Evolutionary conservation across 2,888 invertebrate species (phyloP), one percentile per base, ranked within the genome.

Genomic region (Cantharis rustica): DNA sequence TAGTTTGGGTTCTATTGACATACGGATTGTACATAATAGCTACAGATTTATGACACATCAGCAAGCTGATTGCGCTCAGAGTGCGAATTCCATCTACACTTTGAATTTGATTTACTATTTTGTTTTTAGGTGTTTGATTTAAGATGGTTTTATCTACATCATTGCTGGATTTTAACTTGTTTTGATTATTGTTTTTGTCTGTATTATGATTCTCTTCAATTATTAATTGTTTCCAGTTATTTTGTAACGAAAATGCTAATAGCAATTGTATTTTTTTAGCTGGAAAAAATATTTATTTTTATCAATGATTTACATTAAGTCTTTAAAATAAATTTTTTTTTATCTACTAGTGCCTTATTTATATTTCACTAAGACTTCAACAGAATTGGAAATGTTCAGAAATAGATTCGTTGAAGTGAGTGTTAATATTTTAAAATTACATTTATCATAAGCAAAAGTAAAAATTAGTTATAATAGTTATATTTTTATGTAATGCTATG

Each of bases 1-100:
- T 88, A 85, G 89, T 90, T 75, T 86, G 85, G 11, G 90, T 89
- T 84, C 91, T 90, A 82, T 92, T 92, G 16, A 91, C 88, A 79
- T 89, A 92, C 0, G 92, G 91, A 80, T 88, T 90, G 81, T 90
- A 92, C 5, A 91, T 89, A 86, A 91, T 88, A 0, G 91, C 91
- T 89, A 91, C 90, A 0, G 90, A 89, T 85, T 92, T 92, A 80
- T 92, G 92, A 0, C 90, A 90, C 69, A 91, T 81, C 3, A 91
- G 83, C 73, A 92, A 83, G 1, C 89, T 90, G 0, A 92, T 80
- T 0, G 91, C 91, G 79, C 91, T 91, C 26, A 92, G 82, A 2
- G 89, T 89, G 80, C 92, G 86, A 68, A 90, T 89, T 1, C 91
- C 91, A 81, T 92, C 90, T 0, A 92, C 83, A 0, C 90, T 90